Percentiles rank a stretch among this genome's conserved stretches.
Conservation (phyloP, 1,140 invertebrate species). For the Anoplophora glabripennis region DNA sequence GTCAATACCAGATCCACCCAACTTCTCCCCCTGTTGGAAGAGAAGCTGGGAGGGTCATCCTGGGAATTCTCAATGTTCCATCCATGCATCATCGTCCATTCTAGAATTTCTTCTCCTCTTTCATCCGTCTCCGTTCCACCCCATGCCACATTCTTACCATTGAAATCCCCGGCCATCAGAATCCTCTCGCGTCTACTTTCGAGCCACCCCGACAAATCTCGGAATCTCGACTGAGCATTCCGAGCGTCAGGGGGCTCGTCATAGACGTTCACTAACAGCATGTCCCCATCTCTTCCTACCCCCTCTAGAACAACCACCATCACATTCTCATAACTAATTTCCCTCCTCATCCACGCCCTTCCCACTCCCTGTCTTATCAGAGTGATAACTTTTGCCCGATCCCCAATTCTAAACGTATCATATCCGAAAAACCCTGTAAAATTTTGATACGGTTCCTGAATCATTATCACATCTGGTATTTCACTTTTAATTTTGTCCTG, state of each 20-base stretch:
- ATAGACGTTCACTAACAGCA: not conserved
- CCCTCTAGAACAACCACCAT: not conserved
- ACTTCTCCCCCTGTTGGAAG: too few relatives aligned
- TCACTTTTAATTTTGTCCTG: not conserved
- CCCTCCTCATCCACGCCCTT: too few relatives aligned
- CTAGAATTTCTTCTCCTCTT: not conserved
- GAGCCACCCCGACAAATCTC: not conserved
- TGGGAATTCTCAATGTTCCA: not conserved
- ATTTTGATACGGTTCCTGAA: not conserved
- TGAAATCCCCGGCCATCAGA: not conserved
- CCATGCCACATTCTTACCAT: not conserved
- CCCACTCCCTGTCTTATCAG: too few relatives aligned
- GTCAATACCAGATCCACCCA: too few relatives aligned
- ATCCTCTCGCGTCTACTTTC: too few relatives aligned
- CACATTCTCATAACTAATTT: too few relatives aligned
- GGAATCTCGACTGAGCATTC: not conserved
- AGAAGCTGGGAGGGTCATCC: not conserved
- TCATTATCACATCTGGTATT: not conserved
- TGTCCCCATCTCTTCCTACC: not conserved
- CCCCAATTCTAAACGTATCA: not conserved
- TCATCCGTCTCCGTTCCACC: not conserved
- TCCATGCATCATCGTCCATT: not conserved
- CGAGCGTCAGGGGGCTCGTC: not conserved
- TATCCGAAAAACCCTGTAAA: not conserved
- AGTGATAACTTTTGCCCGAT: too few relatives aligned